A percentile compares a stretch with the other conserved stretches of the same genome.
Evolutionary conservation across 1,140 invertebrate species (phyloP).

Genomic region (Rhyacophila brunnea): DNA sequence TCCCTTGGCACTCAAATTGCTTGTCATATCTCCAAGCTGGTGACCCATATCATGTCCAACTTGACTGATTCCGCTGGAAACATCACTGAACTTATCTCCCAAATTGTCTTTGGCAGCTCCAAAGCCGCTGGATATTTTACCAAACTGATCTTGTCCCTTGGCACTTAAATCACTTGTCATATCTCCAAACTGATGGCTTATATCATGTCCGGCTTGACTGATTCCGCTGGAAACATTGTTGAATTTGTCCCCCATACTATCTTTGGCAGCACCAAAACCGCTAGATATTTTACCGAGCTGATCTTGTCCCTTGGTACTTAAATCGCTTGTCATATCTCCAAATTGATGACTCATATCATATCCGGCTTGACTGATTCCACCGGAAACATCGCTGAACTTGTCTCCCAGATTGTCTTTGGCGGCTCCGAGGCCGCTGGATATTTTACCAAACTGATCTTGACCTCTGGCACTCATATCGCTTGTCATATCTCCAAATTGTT

Average conservation of each 20-base stretch:
- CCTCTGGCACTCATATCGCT: conserved; percentile 1
- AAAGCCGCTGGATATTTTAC: background rate
- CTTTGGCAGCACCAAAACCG: too few species aligned
- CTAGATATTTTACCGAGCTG: too few species aligned
- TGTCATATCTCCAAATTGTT: conserved; percentile 17
- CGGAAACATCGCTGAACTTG: conserved; percentile 7
- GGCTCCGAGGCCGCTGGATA: background rate
- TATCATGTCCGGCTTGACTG: too few species aligned
- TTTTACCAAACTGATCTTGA: background rate
- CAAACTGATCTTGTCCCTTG: too few species aligned
- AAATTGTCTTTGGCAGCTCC: background rate
- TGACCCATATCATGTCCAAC: background rate
- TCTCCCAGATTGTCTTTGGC: background rate
- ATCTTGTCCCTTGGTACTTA: too few species aligned
- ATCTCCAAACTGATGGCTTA: too few species aligned
- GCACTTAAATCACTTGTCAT: too few species aligned
- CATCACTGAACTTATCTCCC: conserved; percentile 1
- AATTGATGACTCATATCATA: conserved; percentile 5
- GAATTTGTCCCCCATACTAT: too few species aligned
- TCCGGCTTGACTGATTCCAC: background rate
- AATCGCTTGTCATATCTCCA: background rate
- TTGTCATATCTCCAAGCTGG: background rate
- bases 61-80: background rate
- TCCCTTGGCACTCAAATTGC: background rate
- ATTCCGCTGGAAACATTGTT: too few species aligned